Evolutionary conservation across 2,113 vertebrate genomes (phyloP), one percentile per base, ranked within the genome.

Genomic region (Phrynocephalus versicolor): DNA sequence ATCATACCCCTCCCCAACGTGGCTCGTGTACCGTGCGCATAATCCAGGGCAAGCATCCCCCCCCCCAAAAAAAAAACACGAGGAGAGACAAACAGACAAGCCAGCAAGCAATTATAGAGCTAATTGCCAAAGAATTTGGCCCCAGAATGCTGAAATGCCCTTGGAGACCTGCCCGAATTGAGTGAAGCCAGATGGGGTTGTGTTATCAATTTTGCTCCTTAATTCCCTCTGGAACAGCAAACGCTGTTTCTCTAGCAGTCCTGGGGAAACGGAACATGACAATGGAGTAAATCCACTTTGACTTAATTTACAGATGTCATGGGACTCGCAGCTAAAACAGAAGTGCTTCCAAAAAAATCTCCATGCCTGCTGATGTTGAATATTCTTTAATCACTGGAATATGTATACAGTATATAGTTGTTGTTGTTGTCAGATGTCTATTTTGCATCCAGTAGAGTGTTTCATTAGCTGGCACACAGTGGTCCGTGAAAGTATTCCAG

Each of bases 1-100:
- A n/a, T n/a, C n/a, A n/a, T n/a, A n/a, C n/a, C 23, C 0, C n/a
- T 39, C 25, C 0, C 33, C 41, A 25, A 13, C 23, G 3, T 0
- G 0, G 4, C 1, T 3, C 62, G 21, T 60, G 21, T 75, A 3
- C 72, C 65, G 74, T 69, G 37, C 6, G 57, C 79, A 41, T 1
- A 58, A 27, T 41, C 0, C 55, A 10, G 0, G 0, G 27, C 0
- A 41, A 39, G 33, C 30, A 85, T 64, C 51, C 19, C 15, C 3
- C 18, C 27, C 25, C 25, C 27, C 14, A 33, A 70, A 70, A 74
- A 30, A 51, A 27, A 14, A 6, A 23, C 19, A 23, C 8, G 12
- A 7, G 0, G 9, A 41, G 37, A 33, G 25, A 27, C 35, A n/a
- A 45, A 16, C 3, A 25, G 70, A 41, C 3, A 21, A 64, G 39